Evolutionary conservation across 1,140 invertebrate genomes (phyloP), one percentile per base, ranked within the genome.

Genomic region (Helicoverpa zea): DNA sequence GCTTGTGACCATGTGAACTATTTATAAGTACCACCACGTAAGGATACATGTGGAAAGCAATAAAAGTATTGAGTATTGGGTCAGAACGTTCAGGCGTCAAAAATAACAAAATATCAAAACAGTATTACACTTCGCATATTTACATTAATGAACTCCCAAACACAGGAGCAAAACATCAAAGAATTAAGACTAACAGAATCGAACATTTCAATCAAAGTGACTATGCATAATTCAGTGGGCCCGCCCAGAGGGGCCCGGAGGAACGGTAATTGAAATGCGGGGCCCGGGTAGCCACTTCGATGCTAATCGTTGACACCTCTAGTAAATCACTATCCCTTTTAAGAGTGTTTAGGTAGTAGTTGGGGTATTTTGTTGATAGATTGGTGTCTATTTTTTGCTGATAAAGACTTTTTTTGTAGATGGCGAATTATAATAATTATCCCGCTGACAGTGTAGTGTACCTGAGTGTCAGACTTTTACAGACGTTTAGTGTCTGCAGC

Each of bases 171-270:
- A 43, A 81, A 79, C 79, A 79, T 66, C 63, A 51, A 79, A 79
- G 79, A 84, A 83, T 81, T 81, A 83, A 80, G 63, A 72, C 74
- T 64, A 77, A 82, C 79, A 82, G 74, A 66, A 77, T 79, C 75
- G 79, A 82, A 82, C 78, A 74, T 80, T 83, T 85, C 84, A 85
- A 85, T 85, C 84, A 85, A 80, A 80, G 84, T 64, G 59, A 23
- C 16, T 79, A 83, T 85, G 70, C 81, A 85, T 85, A 79, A 85
- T 85, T 83, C 84, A 85, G 75, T 30, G 58, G 35, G 35, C 35
- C 35, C 35, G 35, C 35, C 35, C 35, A 9, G 35, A 51, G 54
- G 23, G 7, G 68, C 66, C 79, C 79, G 54, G 58, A 23, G 72
- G 81, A 51, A 59, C 23, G 43, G 75, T 83, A 83, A 85, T 85